Evolutionary conservation across 2,797 vertebrate genomes (phyloP).

Genomic region (Gobio occitaniae): DNA sequence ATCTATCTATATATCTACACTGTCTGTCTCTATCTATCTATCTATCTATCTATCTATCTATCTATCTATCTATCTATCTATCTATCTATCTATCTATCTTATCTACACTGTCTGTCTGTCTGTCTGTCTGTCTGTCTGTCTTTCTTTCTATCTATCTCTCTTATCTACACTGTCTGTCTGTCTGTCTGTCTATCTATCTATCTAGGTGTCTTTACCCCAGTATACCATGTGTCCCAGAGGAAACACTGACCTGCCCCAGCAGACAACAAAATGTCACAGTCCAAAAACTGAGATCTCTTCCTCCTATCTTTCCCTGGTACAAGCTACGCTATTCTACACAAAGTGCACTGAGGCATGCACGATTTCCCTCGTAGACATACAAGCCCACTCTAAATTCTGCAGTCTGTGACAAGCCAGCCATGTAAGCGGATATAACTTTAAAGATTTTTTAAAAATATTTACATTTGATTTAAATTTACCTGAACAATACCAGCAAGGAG

Average conservation of each 20-base stretch:
- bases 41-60: background rate
- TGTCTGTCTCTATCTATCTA: background rate
- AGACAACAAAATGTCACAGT: constrained; percentile 44
- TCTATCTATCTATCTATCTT: too few species aligned
- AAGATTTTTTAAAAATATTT: background rate
- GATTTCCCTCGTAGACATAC: constrained; percentile 35
- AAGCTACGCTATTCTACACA: constrained; percentile 8
- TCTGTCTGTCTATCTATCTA: background rate
- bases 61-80: background rate
- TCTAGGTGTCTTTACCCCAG: constrained; percentile 41
- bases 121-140: background rate
- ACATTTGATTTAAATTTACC: background rate
- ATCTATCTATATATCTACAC: too few species aligned
- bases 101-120: too few species aligned
- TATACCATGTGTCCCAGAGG: constrained; percentile 37
- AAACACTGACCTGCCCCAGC: constrained; percentile 52
- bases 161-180: too few species aligned
- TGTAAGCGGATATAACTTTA: constrained; percentile 19
- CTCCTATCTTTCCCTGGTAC: constrained; percentile 8
- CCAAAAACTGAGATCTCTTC: background rate
- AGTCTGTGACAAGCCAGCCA: constrained; percentile 32
- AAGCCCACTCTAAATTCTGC: constrained; percentile 32
- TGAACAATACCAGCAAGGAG: background rate
- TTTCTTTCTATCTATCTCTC: background rate
- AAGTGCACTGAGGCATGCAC: constrained; percentile 39